Evolutionary conservation across 2,113 vertebrate species (phyloP).

Genomic region (Electrona antarctica): DNA sequence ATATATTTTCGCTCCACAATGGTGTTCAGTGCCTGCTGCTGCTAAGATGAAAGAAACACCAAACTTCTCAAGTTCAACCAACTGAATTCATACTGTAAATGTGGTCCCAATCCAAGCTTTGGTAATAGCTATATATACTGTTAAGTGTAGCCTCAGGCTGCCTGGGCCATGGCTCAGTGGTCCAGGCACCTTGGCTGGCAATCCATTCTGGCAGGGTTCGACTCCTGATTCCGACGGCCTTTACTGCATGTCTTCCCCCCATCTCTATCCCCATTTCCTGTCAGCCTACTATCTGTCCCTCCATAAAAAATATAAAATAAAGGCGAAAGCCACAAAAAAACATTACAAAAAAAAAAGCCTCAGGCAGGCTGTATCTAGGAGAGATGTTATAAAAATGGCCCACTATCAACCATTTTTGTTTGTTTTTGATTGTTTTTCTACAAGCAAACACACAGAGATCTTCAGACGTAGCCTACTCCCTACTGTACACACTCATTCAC

Average conservation of each 20-base stretch:
- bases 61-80: constrained; percentile 16
- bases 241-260: too few species aligned
- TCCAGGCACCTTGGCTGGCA: too few species aligned
- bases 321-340: neutral
- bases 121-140: neutral
- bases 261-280: too few species aligned
- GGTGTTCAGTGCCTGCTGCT: too few species aligned
- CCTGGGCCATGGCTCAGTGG: too few species aligned
- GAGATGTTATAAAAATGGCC: neutral
- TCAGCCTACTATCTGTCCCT: too few species aligned
- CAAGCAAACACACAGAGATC: neutral
- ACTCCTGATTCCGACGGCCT: too few species aligned
- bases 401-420: constrained; percentile 12
- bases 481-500: neutral
- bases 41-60: neutral
- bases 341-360: neutral
- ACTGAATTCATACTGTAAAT: constrained; percentile 9
- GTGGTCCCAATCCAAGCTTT: neutral
- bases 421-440: constrained; percentile 1
- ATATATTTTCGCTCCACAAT: too few species aligned
- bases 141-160: too few species aligned
- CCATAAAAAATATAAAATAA: too few species aligned
- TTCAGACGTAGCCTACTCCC: neutral
- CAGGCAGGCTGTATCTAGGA: neutral
- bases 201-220: too few species aligned